phyloP scores from a whole-genome alignment of 2,797 vertebrate species.

The Telmatherina bonti region DNA sequence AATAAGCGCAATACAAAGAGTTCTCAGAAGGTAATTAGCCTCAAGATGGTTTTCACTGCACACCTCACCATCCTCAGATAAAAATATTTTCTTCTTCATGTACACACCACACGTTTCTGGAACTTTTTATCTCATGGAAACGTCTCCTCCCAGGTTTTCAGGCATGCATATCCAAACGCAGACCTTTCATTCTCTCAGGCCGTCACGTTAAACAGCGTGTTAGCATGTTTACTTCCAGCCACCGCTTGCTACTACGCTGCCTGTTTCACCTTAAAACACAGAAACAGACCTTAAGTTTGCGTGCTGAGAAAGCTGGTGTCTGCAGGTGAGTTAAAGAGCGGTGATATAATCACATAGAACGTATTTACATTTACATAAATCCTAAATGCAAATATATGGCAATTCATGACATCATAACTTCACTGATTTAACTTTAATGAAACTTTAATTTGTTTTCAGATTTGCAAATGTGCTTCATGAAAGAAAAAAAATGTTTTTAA shows the following conservation, averaged over 20 bases:
- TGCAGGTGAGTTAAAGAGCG: constrained; percentile 11
- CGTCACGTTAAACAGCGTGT: constrained; percentile 45
- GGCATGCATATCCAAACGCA: constrained; percentile 3
- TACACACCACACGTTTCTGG: not conserved
- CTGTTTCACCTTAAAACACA: constrained; percentile 31
- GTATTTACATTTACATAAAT: too few species aligned
- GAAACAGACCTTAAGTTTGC: not conserved
- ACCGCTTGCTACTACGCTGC: constrained; percentile 46
- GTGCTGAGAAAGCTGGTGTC: not conserved
- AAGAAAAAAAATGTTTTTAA: too few species aligned
- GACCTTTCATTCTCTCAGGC: constrained; percentile 8
- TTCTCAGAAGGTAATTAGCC: constrained; percentile 35
- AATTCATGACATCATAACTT: too few species aligned
- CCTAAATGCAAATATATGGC: too few species aligned
- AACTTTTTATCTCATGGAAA: constrained; percentile 18
- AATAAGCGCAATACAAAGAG: constrained; percentile 43
- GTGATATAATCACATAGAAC: not conserved
- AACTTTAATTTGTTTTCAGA: too few species aligned
- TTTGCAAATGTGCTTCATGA: too few species aligned
- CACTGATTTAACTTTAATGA: too few species aligned
- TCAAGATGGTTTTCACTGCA: constrained; percentile 43
- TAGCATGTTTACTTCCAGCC: constrained; percentile 26
- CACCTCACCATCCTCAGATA: constrained; percentile 13
- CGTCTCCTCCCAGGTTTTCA: not conserved
- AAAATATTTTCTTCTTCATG: constrained; percentile 3